Evolutionary conservation across 2,888 invertebrate genomes (phyloP).

Genomic region (Teinopalpus imperialis): DNA sequence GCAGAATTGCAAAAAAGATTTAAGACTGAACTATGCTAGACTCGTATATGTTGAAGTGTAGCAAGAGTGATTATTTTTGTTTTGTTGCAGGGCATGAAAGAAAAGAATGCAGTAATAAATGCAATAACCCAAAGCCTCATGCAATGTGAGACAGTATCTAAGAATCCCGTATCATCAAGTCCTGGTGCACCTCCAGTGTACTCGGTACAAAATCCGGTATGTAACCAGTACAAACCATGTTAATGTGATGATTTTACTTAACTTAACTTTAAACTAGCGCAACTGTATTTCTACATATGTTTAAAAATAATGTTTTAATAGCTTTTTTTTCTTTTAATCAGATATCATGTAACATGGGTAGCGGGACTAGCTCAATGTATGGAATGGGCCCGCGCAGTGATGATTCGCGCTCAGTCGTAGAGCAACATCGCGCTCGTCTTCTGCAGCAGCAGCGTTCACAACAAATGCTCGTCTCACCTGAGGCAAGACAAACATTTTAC

Average conservation of each 20-base stretch:
- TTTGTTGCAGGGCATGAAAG: conserved; percentile 73
- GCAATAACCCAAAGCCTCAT: conserved; percentile 95
- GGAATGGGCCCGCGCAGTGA: conserved; percentile 39
- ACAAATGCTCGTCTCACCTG: conserved; percentile 86
- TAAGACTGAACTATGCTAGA: too few relatives aligned
- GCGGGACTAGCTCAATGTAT: conserved; percentile 35
- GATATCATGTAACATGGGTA: conserved; percentile 27
- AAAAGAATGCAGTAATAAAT: conserved; percentile 89
- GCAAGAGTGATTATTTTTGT: too few relatives aligned
- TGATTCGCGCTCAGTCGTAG: conserved; percentile 78
- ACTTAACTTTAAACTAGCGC: too few relatives aligned
- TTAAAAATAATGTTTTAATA: background rate
- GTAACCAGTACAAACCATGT: conserved; percentile 30
- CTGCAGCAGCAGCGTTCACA: conserved; percentile 91
- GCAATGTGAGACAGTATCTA: conserved; percentile 88
- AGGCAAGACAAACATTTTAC: conserved; percentile 41
- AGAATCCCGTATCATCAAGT: conserved; percentile 78
- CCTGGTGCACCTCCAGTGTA: conserved; percentile 84
- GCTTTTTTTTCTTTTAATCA: background rate
- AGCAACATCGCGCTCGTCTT: conserved; percentile 85
- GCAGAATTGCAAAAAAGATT: too few relatives aligned
- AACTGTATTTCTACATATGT: background rate
- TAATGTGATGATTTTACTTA: too few relatives aligned
- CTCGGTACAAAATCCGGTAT: conserved; percentile 78
- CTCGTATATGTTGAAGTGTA: too few relatives aligned